Base-by-base conservation (phyloP, 2,888 invertebrate genomes). In the Anthophora plumipes region DNA sequence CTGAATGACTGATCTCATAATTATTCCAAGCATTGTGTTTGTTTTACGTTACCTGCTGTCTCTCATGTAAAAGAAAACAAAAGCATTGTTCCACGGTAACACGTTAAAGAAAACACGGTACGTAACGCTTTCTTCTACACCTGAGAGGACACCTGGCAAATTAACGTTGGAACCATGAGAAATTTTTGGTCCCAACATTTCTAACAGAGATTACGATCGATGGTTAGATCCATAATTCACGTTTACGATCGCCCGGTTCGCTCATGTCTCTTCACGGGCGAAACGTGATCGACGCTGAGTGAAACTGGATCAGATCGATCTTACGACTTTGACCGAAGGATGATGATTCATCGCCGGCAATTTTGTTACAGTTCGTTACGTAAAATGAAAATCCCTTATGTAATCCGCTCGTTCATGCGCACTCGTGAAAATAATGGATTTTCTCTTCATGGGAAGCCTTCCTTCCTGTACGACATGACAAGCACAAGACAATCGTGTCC, bases 401-500 rank as follows among this genome's bases (percentile, higher is more conserved):
- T 39, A 71, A 80, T 55, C 7, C 9, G 43, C 55, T 60, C 22
- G 8, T 52, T 43, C 25, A 25, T 25, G 17, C 39, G 31, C 31
- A 55, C 60, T 61, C 57, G 59, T 41, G 60, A 78, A 73, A 73
- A 68, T 80, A 80, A 80, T 50, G 70, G 78, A 80, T 77, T 80
- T 80, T 73, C 73, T 50, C 77, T 31, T 31, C 67, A 31, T 67
- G 77, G 57, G 71, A 71, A 79, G 25, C 14, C 25, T 54, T 31
- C 14, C 39, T 41, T 50, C 41, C 43, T 20, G 46, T 20, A 72
- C 63, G 31, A 31, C 25, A 55, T n/a, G 64, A 48, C 17, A 37
- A 59, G 9, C 54, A 46, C 9, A 17, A 52, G 14, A 71, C 41
- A 70, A 77, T 64, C n/a, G n/a, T 12, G n/a, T 41, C 11, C 5